Evolutionary conservation across 2,888 invertebrate species (phyloP).

Genomic region (Luperina testacea): DNA sequence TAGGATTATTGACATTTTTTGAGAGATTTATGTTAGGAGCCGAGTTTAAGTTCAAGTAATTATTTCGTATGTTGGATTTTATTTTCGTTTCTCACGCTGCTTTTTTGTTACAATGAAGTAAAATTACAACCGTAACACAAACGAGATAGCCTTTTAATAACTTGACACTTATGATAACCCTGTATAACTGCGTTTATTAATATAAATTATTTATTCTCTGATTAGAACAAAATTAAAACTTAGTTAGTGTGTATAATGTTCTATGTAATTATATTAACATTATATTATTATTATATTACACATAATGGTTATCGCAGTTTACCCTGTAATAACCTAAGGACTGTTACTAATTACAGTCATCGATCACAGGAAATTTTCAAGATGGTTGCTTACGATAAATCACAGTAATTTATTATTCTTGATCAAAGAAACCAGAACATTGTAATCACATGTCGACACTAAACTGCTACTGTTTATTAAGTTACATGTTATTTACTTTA

Average conservation of each 20-base stretch:
- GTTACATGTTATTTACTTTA: conserved; percentile 9
- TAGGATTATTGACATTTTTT: conserved; percentile 68
- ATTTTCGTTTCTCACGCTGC: conserved; percentile 27
- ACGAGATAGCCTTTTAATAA: conserved; percentile 12
- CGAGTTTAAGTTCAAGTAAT: conserved; percentile 52
- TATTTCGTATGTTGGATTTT: conserved; percentile 34
- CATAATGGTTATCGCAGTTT: neutral
- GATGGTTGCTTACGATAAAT: conserved; percentile 52
- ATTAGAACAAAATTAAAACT: conserved; percentile 10
- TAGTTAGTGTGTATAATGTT: neutral
- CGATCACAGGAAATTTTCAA: conserved; percentile 57
- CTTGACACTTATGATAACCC: conserved; percentile 35
- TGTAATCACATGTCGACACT: conserved; percentile 51
- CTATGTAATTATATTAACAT: neutral
- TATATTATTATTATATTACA: no score
- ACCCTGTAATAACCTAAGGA: conserved; percentile 33
- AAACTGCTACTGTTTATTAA: conserved; percentile 30
- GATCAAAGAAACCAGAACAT: conserved; percentile 50
- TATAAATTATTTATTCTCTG: conserved; percentile 14
- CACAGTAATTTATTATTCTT: conserved; percentile 43
- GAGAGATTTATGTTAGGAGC: conserved; percentile 58
- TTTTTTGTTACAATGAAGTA: neutral
- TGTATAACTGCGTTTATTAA: conserved; percentile 21
- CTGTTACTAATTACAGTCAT: conserved; percentile 47
- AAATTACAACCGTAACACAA: neutral